phyloP scores from a whole-genome alignment of 2,113 vertebrate genomes.

The Plecturocebus donacophilus region DNA sequence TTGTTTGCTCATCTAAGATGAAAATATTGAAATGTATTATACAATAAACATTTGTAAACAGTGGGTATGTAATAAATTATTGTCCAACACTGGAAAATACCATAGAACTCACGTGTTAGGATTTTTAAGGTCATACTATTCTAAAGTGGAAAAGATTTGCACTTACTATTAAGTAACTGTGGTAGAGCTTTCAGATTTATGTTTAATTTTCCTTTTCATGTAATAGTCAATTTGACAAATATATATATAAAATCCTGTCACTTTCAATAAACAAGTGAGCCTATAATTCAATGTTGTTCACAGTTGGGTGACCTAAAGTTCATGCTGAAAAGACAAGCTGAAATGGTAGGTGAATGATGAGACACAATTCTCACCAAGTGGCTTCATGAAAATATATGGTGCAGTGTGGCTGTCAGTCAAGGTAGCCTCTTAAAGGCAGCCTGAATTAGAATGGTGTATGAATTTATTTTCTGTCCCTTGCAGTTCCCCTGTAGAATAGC shows the following conservation, averaged over 20 bases:
- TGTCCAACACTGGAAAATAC: background rate
- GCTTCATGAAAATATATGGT: background rate
- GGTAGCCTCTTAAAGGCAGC: background rate
- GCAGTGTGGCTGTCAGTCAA: background rate
- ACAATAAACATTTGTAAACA: background rate
- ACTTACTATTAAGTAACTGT: background rate
- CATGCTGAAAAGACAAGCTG: constrained; percentile 54
- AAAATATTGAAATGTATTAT: constrained; percentile 11
- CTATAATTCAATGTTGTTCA: constrained; percentile 54
- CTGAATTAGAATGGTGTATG: background rate
- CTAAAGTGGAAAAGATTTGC: background rate
- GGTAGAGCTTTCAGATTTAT: background rate
- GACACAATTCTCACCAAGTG: constrained; percentile 8
- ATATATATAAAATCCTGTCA: constrained; percentile 25
- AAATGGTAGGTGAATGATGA: constrained; percentile 43
- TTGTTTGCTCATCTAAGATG: background rate
- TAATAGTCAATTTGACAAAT: constrained; percentile 33
- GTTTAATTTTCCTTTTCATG: constrained; percentile 53
- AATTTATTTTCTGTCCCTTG: background rate
- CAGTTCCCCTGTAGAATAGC: background rate
- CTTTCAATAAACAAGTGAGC: constrained; percentile 51
- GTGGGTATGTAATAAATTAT: background rate
- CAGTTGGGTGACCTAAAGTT: constrained; percentile 1
- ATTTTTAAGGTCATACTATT: background rate
- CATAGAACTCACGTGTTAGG: background rate